Conservation (phyloP, 2,797 vertebrate species). For the Pogoniulus pusillus region DNA sequence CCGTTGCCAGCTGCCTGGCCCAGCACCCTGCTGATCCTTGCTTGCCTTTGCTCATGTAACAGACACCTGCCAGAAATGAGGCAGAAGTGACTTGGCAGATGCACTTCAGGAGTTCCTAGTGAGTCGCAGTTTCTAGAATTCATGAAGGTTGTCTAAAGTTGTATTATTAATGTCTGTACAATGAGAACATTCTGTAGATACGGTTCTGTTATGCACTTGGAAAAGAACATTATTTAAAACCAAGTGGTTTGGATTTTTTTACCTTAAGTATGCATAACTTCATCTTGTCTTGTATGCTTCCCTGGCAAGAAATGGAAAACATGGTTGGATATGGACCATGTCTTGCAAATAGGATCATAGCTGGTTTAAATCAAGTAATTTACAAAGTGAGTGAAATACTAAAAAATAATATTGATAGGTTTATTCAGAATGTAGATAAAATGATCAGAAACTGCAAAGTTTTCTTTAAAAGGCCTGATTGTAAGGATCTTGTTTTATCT, state of each 20-base stretch:
- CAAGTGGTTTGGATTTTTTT: not conserved
- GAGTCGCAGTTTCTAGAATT: not conserved
- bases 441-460: not conserved
- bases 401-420: not conserved
- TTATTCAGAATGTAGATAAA: not conserved
- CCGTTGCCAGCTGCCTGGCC: not conserved
- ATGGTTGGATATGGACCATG: not conserved
- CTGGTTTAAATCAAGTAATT: not conserved
- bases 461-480: not conserved
- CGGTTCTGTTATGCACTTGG: not conserved
- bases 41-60: not conserved
- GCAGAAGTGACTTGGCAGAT: not conserved
- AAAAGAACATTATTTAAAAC: not conserved
- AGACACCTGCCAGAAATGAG: not conserved
- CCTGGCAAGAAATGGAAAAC: not conserved
- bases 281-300: not conserved
- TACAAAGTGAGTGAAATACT: not conserved
- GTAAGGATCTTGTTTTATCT: not conserved
- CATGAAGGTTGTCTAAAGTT: not conserved
- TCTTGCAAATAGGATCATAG: not conserved
- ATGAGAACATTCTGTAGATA: not conserved
- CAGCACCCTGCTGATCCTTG: accelerated
- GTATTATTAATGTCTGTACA: not conserved
- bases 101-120: not conserved
- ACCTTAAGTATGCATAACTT: not conserved